Base-by-base conservation (phyloP, 2,797 vertebrate genomes). In the Falco peregrinus region DNA sequence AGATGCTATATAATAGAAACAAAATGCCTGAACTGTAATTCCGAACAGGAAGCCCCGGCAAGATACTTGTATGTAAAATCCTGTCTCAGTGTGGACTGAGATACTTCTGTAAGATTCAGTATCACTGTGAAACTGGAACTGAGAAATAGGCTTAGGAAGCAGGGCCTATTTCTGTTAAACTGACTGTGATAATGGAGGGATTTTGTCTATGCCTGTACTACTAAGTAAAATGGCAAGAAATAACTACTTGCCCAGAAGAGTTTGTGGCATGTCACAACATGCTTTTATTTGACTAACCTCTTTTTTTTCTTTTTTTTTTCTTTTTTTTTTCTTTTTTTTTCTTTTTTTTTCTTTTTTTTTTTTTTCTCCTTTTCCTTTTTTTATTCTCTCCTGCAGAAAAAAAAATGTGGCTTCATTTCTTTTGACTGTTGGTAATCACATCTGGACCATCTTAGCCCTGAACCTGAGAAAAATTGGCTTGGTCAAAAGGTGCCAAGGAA, bases 261-360 rank as follows among this genome's bases (percentile, higher is more conserved):
- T 1, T 0, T 4, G 48, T 59, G 51, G 48, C 0, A 0, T 41
- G 19, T 69, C 41, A n/a, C 19, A 86, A 24, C 20, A 33, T 16
- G 11, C 10, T 14, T 57, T 69, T 84, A 11, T 70, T 39, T 93
- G 28, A 6, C 11, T 85, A 61, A 57, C 1, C 3, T 18, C 1
- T 31, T 69, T 21, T 28, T 48, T 51, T 21, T 7, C 15, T 67
- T 18, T 18, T n/a, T n/a, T n/a, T n/a, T n/a, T n/a, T n/a, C n/a
- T n/a, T n/a, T n/a, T n/a, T n/a, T n/a, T n/a, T n/a, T n/a, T n/a
- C n/a, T 45, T 45, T 45, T 43, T 43, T 16, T 16, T 43, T 16
- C 16, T 43, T 16, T 6, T 16, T 43, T 43, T 43, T 43, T 7
- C 6, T 16, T 41, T 41, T 14, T 41, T 41, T 39, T 43, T 43